phyloP scores from a whole-genome alignment of 2,113 vertebrate genomes.

The Xenopus borealis region DNA sequence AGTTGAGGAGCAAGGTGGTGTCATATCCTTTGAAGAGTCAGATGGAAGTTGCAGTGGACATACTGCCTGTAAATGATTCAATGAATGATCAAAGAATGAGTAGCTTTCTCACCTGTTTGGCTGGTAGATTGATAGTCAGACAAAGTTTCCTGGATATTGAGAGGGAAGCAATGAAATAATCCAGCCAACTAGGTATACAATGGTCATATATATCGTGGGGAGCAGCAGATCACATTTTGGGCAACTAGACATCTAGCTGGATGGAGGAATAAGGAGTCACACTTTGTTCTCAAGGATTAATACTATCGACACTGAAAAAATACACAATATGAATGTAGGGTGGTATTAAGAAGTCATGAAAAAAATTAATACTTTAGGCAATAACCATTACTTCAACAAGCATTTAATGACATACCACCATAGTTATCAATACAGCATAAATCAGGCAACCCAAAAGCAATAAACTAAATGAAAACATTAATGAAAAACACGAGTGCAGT shows the following conservation, averaged over 20 bases:
- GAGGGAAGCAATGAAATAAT: no score
- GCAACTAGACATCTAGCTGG: no score
- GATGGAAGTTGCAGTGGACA: background rate
- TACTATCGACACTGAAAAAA: background rate
- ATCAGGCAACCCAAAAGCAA: conserved; percentile 33
- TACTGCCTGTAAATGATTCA: no score
- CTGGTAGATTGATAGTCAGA: no score
- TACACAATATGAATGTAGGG: background rate
- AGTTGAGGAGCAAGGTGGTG: background rate
- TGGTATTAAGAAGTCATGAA: background rate
- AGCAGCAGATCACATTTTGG: no score
- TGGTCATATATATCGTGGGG: no score
- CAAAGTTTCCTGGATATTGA: no score
- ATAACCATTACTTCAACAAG: conserved; percentile 20
- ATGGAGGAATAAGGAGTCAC: no score
- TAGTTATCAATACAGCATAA: background rate
- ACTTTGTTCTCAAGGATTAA: background rate
- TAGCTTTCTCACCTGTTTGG: no score
- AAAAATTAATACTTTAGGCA: conserved; percentile 14
- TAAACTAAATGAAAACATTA: conserved; percentile 11
- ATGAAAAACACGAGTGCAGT: conserved; percentile 4
- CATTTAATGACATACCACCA: conserved; percentile 10
- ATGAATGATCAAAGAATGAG: no score
- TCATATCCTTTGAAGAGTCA: background rate
- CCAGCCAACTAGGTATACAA: no score